These are phyloP conservation scores for Polyploca ridens DNA, from an alignment of 2,888 invertebrate genomes.

Conservation along the genomic window DNA sequence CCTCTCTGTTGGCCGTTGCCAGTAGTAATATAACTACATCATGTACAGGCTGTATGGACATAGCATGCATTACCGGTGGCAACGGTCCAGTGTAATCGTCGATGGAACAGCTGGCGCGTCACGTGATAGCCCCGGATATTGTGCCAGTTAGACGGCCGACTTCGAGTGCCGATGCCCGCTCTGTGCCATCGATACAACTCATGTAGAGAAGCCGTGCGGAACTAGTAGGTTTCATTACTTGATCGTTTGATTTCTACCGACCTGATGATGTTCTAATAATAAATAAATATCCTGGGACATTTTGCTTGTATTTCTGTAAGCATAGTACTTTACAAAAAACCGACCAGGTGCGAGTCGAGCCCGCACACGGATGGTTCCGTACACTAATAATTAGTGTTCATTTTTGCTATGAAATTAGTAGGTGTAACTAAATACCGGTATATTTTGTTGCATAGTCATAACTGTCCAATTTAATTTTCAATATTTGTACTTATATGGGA, in stretches of 20 bases:
- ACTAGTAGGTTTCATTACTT: not conserved
- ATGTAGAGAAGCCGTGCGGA: not conserved
- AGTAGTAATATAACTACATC: conserved; percentile 13
- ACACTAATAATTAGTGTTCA: too few relatives aligned
- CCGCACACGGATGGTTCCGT: too few relatives aligned
- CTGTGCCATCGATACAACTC: not conserved
- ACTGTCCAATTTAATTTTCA: too few relatives aligned
- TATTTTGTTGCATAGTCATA: too few relatives aligned
- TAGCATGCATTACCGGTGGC: conserved; percentile 46
- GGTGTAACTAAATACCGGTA: too few relatives aligned
- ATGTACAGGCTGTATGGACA: conserved; percentile 21
- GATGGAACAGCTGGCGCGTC: conserved; percentile 60
- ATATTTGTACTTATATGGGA: too few relatives aligned
- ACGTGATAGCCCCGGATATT: conserved; percentile 60
- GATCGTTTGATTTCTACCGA: not conserved
- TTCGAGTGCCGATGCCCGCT: conserved; percentile 8
- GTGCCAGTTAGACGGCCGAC: conserved; percentile 48
- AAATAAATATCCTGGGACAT: too few relatives aligned
- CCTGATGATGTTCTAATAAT: too few relatives aligned
- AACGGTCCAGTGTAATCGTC: conserved; percentile 58
- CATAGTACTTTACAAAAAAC: too few relatives aligned
- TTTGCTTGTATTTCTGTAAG: too few relatives aligned
- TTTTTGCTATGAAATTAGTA: too few relatives aligned
- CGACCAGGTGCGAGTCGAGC: too few relatives aligned
- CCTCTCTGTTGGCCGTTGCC: not conserved